Evolutionary conservation across 2,113 vertebrate genomes (phyloP).

Genomic region (Peromyscus maniculatus): DNA sequence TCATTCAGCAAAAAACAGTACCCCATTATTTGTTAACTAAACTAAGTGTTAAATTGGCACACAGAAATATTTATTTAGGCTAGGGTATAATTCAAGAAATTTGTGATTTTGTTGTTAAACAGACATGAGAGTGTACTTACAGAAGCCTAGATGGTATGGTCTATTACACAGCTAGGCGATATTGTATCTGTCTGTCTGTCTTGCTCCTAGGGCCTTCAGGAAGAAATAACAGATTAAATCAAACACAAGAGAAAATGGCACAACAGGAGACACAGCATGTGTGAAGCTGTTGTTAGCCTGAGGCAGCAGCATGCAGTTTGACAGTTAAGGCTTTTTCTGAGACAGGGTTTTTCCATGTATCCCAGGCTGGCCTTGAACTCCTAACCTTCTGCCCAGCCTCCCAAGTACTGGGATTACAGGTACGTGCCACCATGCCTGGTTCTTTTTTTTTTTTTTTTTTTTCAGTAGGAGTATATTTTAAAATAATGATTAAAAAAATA

Average conservation of each 20-base stretch:
- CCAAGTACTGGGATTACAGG: not conserved
- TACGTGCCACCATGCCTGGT: not conserved
- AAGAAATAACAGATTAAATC: conserved; percentile 3
- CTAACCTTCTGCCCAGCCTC: not conserved
- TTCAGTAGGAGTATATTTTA: not conserved
- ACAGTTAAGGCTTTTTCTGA: not conserved
- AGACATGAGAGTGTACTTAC: not conserved
- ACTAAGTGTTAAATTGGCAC: not conserved
- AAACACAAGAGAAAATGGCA: not conserved
- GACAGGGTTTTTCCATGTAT: not conserved
- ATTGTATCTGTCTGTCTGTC: not conserved
- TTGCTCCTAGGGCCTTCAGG: not conserved
- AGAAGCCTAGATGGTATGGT: not conserved
- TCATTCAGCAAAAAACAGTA: not conserved
- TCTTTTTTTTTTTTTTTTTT: too few relatives aligned
- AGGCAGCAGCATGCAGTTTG: not conserved
- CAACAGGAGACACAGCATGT: not conserved
- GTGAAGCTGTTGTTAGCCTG: not conserved
- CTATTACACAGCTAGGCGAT: not conserved
- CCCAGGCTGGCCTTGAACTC: not conserved
- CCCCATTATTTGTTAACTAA: not conserved
- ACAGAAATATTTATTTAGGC: not conserved
- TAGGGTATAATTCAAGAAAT: not conserved
- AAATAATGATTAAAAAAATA: not conserved
- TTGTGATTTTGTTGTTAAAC: not conserved